Evolutionary conservation across 2,113 vertebrate genomes (phyloP), one percentile per base, ranked within the genome.

Genomic region (Malurus elegans): DNA sequence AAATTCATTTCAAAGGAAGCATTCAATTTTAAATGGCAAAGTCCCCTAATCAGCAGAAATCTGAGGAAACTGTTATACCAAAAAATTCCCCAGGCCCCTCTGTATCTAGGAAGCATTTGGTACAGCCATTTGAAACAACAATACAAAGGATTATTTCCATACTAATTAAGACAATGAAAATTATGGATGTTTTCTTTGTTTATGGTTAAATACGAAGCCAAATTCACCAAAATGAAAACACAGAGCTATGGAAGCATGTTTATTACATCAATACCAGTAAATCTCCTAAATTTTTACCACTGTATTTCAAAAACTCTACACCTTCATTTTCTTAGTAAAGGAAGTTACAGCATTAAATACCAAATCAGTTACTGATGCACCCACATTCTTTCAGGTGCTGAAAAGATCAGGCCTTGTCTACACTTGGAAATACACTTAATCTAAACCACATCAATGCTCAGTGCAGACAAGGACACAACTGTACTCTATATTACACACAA

Each of bases 1-100:
- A 94, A 94, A 93, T n/a, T 86, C 4, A 96, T 94, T 79, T 79
- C 65, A 96, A 90, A 85, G 56, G 76, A 85, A 82, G 71, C 78
- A 79, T 91, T 89, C 8, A 65, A 57, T 93, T 92, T 64, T 56
- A 92, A 93, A 88, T 70, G 67, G 42, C 51, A 94, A 94, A 67
- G 32, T 61, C 54, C 38, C 72, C 56, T 92, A 83, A 53, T 78
- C 80, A 92, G 79, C 45, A 88, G 51, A 88, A 86, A 95, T 45
- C 57, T 40, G 51, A 92, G 31, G 6, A 67, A 88, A 58, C 34
- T 78, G 61, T 50, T 38, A 65, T 6, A 95, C 24, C 23, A 82
- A 73, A 61, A 24, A 79, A 29, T 16, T 60, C 48, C 12, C 40
- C 17, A n/a, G 13, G 31, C 85, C 61, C 87, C 79, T 57, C 19